Evolutionary conservation across 1,140 invertebrate genomes (phyloP).

Genomic region (Teleopsis dalmanni): DNA sequence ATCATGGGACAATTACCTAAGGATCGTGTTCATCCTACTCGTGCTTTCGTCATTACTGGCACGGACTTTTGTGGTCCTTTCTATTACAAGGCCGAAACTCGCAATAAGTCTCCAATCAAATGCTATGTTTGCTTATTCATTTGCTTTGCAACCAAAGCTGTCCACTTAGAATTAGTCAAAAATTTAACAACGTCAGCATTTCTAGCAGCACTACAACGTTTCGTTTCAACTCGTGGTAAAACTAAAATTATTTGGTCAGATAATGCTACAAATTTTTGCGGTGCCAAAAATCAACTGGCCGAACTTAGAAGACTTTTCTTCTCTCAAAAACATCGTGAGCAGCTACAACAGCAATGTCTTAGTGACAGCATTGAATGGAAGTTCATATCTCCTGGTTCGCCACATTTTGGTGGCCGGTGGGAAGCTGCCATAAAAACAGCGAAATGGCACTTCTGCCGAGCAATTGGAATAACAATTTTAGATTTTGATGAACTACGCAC

Average conservation of each 20-base stretch:
- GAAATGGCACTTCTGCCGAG: conserved; percentile 16
- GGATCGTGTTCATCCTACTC: no score
- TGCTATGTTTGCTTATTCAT: conserved; percentile 26
- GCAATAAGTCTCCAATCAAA: conserved; percentile 16
- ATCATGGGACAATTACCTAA: conserved; percentile 8
- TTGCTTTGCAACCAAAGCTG: conserved; percentile 20
- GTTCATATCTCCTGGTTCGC: conserved; percentile 22
- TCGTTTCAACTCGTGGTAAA: conserved; percentile 27
- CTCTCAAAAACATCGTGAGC: background rate
- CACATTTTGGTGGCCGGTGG: conserved; percentile 27
- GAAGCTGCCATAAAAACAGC: conserved; percentile 1
- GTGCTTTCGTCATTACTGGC: no score
- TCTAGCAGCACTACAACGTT: conserved; percentile 32
- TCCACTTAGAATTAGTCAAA: conserved; percentile 21
- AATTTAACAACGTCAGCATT: conserved; percentile 33
- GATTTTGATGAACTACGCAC: background rate
- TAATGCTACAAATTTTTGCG: conserved; percentile 6
- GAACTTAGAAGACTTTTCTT: background rate
- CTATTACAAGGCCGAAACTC: background rate
- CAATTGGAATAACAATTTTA: conserved; percentile 16
- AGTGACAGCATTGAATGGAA: conserved; percentile 22
- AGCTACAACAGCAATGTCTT: conserved; percentile 1
- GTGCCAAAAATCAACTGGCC: conserved; percentile 6
- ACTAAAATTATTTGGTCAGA: conserved; percentile 5
- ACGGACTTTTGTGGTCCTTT: background rate